Base-by-base conservation (phyloP, 2,888 invertebrate genomes). In the Dolichopus griseipennis region DNA sequence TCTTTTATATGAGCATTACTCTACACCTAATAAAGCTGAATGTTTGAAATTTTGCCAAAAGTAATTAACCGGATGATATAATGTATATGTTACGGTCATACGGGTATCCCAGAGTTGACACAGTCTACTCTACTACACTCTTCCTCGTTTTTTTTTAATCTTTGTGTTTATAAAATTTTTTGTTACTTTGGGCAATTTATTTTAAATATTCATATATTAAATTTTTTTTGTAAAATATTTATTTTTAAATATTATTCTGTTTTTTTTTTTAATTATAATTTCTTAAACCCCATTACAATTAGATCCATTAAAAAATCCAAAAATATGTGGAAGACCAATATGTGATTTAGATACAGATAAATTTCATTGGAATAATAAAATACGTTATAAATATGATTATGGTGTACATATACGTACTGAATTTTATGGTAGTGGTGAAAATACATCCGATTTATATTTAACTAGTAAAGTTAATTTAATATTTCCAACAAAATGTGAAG, bases 301-400 rank as follows among this genome's bases (percentile, higher is more conserved):
- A 90, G 90, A 89, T 84, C 89, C 89, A 2, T 79, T 90, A 6
- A 88, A 88, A 81, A 86, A 90, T 81, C 89, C 89, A 0, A 85
- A 85, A 72, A 87, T 89, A 74, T 90, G 90, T 77, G 90, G 90
- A 43, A 81, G 86, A 65, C 90, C 90, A 52, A 83, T 85, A 72
- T 90, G 90, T 77, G 83, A 84, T 75, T 33, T 66, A 2, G 70
- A 71, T 21, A 75, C 73, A 9, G 70, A 71, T 21, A 82, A 82
- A 73, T 82, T 81, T 64, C 75, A 71, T 9, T 82, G 78, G 66
- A 73, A 69, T 15, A 75, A 76, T 10, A 72, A 73, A 37, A 68
- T 70, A 15, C 69, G 77, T 8, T 90, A 91, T 77, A 84, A 85
- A 74, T 92, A 92, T 81, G 85, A 86, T 65, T 92, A 92, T 77